Evolutionary conservation across 2,113 vertebrate species (phyloP), one percentile per base, ranked within the genome.

Genomic region (Alectura lathami): DNA sequence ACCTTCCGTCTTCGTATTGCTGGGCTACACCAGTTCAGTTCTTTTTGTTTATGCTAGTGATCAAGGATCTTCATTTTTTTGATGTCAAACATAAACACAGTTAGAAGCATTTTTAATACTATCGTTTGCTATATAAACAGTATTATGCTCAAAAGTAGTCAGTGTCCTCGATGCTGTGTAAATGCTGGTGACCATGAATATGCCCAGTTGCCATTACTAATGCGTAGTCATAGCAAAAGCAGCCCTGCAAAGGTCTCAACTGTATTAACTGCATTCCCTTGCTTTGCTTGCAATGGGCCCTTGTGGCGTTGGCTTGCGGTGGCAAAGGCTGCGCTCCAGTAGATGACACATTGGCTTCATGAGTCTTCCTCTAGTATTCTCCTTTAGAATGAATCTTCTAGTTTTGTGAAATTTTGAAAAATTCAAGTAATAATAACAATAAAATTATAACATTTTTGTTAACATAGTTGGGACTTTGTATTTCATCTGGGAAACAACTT

Each of bases 291-390:
- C 85, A 73, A 14, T 10, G 15, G 15, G 15, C 23, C 40, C 34
- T 15, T 48, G 59, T n/a, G 26, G 34, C 30, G 24, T 26, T 38
- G 34, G 12, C 5, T 34, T 8, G 6, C 0, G 1, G 32, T 40
- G 30, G 34, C 29, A 67, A 73, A 73, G 45, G 34, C n/a, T 38
- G 23, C n/a, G 29, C 8, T 53, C 8, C 0, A 2, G 12, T 56
- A 18, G 82, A 86, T 24, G 43, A 62, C 4, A 14, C 3, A 0
- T 26, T 59, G n/a, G 7, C 32, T 81, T 56, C 15, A 11, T 21
- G 14, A 38, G 43, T 38, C 29, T 70, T 32, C 14, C 17, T 78
- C 24, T 77, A 45, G 20, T 78, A 3, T 78, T 43, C 53, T 67
- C 47, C 21, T 20, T 13, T 51, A 6, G 34, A 82, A 21, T 51